Percentiles rank a stretch among this genome's conserved stretches.
Evolutionary conservation across 1,140 invertebrate genomes (phyloP).

Genomic region (Popillia japonica): DNA sequence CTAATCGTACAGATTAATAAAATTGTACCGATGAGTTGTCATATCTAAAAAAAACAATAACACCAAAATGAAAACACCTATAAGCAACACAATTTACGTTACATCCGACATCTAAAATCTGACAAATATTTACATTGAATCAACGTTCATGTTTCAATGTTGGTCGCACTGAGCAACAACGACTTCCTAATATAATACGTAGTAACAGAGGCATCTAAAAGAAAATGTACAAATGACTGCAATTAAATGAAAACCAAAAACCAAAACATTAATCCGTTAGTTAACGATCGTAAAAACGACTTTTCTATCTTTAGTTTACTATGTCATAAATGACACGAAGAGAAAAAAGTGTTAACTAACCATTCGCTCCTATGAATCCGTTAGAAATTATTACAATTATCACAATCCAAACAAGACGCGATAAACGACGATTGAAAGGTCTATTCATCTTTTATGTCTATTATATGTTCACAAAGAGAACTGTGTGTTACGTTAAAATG

Average conservation of each 20-base stretch:
- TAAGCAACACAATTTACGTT: not conserved
- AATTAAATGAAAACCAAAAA: no score
- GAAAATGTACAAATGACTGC: not conserved
- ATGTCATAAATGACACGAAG: no score
- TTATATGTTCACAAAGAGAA: not conserved
- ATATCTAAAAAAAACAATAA: constrained; percentile 15
- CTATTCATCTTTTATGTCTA: not conserved
- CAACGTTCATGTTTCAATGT: not conserved
- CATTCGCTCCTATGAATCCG: no score
- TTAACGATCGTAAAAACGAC: no score
- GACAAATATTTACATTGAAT: no score
- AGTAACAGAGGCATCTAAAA: not conserved
- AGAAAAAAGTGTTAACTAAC: no score
- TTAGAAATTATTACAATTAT: no score
- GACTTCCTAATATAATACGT: not conserved
- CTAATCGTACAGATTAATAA: not conserved
- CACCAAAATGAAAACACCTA: constrained; percentile 3
- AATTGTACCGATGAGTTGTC: constrained; percentile 20
- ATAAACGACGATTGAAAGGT: no score
- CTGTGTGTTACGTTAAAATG: not conserved
- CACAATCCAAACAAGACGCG: no score
- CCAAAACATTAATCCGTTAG: no score
- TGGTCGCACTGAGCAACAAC: not conserved
- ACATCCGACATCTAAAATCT: constrained; percentile 27
- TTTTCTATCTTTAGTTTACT: no score